Evolutionary conservation across 2,797 vertebrate genomes (phyloP), one percentile per base, ranked within the genome.

Genomic region (Bothrops alternatus): DNA sequence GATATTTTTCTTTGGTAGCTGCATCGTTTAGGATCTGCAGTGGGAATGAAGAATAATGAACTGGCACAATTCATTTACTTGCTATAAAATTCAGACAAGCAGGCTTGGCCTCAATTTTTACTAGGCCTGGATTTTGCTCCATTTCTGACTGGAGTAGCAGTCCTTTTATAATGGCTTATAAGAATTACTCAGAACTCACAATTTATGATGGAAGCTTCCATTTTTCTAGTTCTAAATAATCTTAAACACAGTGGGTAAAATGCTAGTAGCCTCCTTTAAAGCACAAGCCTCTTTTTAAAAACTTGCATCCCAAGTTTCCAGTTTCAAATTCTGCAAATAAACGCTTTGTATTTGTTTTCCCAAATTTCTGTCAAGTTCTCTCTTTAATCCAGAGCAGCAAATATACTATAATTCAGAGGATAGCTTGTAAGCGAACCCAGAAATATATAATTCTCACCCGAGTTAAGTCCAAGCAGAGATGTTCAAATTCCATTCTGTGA

Each of bases 401-500:
- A 26, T 25, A 37, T 8, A 28, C n/a, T 73, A 16, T 73, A 53
- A 56, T 47, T 63, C 32, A 65, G 65, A 69, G 10, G 6, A 69
- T 16, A 42, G 16, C 13, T 73, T 2, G 28, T 20, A 4, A 12
- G 23, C 23, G 8, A 42, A 87, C 37, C n/a, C 10, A 92, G 32
- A 13, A 42, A 78, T 53, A 60, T 8, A 10, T 7, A 60, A 60
- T 55, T 25, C 98, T 98, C 96, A 99, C 99, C 96, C 90, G 94
- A 93, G 95, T 96, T 82, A 99, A 98, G 78, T 98, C 97, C 2
- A 97, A 96, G 95, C 99, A 99, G 3, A 99, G 97, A 3, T 96
- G 97, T 93, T 98, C 98, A 96, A 99, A 98, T 95, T 99, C 98
- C 92, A 97, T 98, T 92, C 97, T 97, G 96, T 96, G 98, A 90